A percentile compares a stretch with the other conserved stretches of the same genome.
Conservation (phyloP, 2,888 invertebrate species). For the Callyntrura sp. region DNA sequence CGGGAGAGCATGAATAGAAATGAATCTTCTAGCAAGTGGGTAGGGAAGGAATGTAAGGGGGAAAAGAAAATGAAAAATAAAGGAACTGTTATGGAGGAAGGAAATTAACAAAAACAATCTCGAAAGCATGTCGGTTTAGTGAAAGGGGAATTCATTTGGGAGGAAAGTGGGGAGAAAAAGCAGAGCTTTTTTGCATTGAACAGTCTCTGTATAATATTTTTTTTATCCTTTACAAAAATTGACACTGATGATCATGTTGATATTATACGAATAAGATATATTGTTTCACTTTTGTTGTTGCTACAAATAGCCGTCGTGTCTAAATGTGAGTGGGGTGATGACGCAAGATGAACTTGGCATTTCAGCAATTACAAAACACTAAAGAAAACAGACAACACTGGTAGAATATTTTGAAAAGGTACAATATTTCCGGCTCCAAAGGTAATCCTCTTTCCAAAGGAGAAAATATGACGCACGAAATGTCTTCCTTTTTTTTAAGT, state of each 20-base stretch:
- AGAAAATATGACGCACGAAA: too few species aligned
- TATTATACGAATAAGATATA: neutral
- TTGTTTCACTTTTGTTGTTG: neutral
- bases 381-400: neutral
- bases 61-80: constrained; percentile 8
- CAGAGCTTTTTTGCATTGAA: neutral
- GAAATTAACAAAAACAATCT: constrained; percentile 41
- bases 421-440: neutral
- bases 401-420: neutral
- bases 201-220: constrained; percentile 1
- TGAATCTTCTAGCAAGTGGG: neutral
- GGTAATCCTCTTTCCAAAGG: neutral
- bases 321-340: neutral
- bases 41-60: neutral
- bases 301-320: neutral
- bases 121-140: constrained; percentile 21
- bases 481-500: neutral
- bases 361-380: neutral
- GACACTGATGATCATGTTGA: neutral
- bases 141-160: constrained; percentile 8
- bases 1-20: neutral
- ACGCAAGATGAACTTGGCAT: constrained; percentile 6
- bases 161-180: neutral
- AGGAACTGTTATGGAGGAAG: constrained; percentile 8
- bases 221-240: neutral